Base-by-base conservation (phyloP, 2,888 invertebrate genomes). In the Troides aeacus region DNA sequence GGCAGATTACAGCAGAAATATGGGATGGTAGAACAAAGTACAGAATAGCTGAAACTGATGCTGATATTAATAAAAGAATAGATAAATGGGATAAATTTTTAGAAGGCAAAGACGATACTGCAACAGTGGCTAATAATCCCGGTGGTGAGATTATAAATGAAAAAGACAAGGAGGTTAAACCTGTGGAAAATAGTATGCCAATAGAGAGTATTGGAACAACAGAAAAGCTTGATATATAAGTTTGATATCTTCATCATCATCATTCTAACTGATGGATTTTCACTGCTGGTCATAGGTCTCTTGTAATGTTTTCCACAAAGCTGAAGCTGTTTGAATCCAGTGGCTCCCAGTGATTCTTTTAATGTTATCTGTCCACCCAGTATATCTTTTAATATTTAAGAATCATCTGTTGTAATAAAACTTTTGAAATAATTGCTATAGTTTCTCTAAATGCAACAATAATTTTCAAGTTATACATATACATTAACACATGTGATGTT, bases 21-120 rank as follows among this genome's bases (percentile, higher is more conserved):
- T 99, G 98, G 97, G 99, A 99, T 91, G 99, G 99, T 23, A 96
- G 96, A 84, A 97, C 98, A 0, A 99, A 98, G 86, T 98, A 96
- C 88, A 96, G 96, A 85, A 95, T 98, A 79, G 95, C 95, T 67
- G 99, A 99, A 92, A 98, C 98, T 0, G 98, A 97, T 82, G 96
- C 96, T 63, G 97, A 99, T 84, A 94, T 95, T 39, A 94, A 95
- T 73, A 94, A 96, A 72, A 94, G 99, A 72, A 89, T 98, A 69
- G 94, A 95, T 64, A 96, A 97, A 75, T 99, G 99, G 99, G 96
- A 96, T 78, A 94, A 96, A 77, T 98, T 95, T 88, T 90, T 98
- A 77, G 96, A 96, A 74, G 90, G 89, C 4, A 94, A 93, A 53
- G 94, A 94, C 57, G 83, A 81, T 39, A 81, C 74, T 50, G 71